Base-by-base conservation (phyloP, 2,888 invertebrate genomes). In the Mayetiola destructor region DNA sequence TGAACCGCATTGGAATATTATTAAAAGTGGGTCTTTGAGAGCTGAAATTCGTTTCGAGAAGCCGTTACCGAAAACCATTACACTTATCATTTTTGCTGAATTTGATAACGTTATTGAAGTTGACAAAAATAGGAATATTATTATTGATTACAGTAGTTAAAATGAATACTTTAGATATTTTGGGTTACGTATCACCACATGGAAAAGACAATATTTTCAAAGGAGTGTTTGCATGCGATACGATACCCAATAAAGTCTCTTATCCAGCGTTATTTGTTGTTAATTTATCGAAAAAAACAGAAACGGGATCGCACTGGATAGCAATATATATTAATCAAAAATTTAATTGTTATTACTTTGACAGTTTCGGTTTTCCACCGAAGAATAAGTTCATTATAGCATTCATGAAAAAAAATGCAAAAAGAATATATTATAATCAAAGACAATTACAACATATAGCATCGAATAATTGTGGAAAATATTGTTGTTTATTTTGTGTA, bases 41-140 rank as follows among this genome's bases (percentile, higher is more conserved):
- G 27, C 29, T 4, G 48, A 52, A 29, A 16, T 52, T n/a, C 27
- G 48, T 14, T 52, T 52, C 23, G 6, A 20, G 9, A 9, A 27
- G 18, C 12, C 48, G 6, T 52, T 52, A 14, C 23, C 6, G 16
- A 2, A 16, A 29, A 52, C 48, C 6, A 18, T 52, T 8, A 52
- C 16, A 2, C n/a, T 16, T 16, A 52, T 52, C 21, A 29, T 52
- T n/a, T 52, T 29, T 29, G 14, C 48, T 5, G 48, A 52, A 52
- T 52, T 52, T n/a, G 48, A 52, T 21, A 52, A 52, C 16, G n/a
- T 52, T 9, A 52, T 52, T 18, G 48, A 52, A 16, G 16, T 52
- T 5, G 29, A 29, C 5, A 27, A 52, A 14, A 52, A 52, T 29
- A 12, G 48, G 2, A 52, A 12, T 16, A 29, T 52, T 8, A n/a